Evolutionary conservation across 1,140 invertebrate genomes (phyloP).

Genomic region (Daktulosphaira vitifoliae): DNA sequence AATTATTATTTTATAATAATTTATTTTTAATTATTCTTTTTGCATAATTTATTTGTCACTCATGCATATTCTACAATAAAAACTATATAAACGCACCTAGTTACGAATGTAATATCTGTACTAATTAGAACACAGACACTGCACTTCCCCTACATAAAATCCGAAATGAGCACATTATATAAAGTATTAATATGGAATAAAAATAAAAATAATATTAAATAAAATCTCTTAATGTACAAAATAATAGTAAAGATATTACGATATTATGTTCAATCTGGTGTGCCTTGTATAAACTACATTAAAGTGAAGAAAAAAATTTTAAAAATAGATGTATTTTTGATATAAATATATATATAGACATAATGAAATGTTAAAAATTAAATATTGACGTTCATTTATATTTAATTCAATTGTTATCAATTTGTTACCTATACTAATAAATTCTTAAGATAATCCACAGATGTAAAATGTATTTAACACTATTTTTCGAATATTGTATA

Average conservation of each 20-base stretch:
- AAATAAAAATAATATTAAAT: too few relatives aligned
- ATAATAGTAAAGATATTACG: conserved; percentile 14
- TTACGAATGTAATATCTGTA: too few relatives aligned
- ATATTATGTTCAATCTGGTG: conserved; percentile 33
- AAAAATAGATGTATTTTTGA: conserved; percentile 28
- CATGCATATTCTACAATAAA: too few relatives aligned
- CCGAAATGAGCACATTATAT: too few relatives aligned
- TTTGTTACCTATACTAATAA: conserved; percentile 18
- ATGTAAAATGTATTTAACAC: conserved; percentile 1
- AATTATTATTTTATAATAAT: too few relatives aligned
- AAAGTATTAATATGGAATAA: too few relatives aligned
- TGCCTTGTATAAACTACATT: conserved; percentile 30
- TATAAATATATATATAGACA: conserved; percentile 26
- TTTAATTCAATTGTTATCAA: conserved; percentile 26
- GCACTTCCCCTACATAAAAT: not conserved
- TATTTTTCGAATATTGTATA: conserved; percentile 26
- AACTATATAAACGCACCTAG: too few relatives aligned
- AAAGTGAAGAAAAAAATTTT: conserved; percentile 26
- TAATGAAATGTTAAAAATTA: not conserved
- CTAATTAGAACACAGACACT: not conserved
- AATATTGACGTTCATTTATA: conserved; percentile 27
- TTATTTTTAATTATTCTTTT: too few relatives aligned
- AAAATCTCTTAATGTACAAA: not conserved
- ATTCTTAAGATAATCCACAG: not conserved
- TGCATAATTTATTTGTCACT: too few relatives aligned